Evolutionary conservation across 1,140 invertebrate species (phyloP).

Genomic region (Conus ventricosus): DNA sequence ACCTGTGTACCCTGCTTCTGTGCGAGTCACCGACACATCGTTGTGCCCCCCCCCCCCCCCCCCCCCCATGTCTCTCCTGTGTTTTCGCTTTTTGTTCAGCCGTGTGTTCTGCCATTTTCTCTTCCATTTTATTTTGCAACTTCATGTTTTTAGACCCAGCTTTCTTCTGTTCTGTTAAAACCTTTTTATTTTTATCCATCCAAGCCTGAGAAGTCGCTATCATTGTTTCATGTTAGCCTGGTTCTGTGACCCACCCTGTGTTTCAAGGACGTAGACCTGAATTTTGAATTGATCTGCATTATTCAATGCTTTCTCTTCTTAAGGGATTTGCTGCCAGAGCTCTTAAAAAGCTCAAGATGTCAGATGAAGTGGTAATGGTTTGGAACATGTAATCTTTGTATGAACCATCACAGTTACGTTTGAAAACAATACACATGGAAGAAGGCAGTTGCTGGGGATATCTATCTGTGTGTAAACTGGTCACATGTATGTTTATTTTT

Average conservation of each 20-base stretch:
- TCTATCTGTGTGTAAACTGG: no score
- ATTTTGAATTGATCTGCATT: no score
- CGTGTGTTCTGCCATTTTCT: background rate
- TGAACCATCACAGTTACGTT: background rate
- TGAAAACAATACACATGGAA: background rate
- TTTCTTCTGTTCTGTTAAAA: background rate
- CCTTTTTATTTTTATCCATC: no score
- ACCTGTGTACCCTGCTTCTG: background rate
- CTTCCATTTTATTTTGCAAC: background rate
- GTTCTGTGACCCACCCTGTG: background rate
- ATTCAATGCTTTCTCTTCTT: background rate
- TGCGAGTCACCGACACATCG: no score
- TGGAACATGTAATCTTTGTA: background rate
- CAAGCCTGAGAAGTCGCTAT: no score
- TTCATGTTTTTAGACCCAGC: background rate
- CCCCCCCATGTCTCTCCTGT: background rate
- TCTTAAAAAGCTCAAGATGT: background rate
- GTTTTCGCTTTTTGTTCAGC: background rate
- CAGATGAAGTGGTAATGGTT: background rate
- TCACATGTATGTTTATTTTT: no score
- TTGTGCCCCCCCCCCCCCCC: no score
- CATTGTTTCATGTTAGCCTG: background rate
- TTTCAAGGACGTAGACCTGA: no score
- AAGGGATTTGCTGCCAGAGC: background rate
- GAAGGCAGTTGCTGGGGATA: background rate